Evolutionary conservation across 2,113 vertebrate species (phyloP).

Genomic region (Phycodurus eques): DNA sequence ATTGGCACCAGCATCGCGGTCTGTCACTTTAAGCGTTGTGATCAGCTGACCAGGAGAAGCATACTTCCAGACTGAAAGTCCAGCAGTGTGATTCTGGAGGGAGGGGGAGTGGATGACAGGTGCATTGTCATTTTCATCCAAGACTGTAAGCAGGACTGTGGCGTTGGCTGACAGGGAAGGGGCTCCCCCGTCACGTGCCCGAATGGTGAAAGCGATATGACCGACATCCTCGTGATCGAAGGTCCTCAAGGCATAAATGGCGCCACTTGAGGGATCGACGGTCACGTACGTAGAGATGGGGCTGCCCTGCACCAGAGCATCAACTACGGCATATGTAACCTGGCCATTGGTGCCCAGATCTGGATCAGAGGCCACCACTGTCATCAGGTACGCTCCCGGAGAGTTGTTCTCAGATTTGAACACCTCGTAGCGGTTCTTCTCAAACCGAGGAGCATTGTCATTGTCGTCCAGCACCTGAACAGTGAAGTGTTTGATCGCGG

Average conservation of each 20-base stretch:
- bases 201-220: slow-evolving; percentile 85
- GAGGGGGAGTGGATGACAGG: slow-evolving; percentile 83
- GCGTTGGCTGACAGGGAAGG: slow-evolving; percentile 79
- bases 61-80: slow-evolving; percentile 84
- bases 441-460: slow-evolving; percentile 92
- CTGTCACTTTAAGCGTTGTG: slow-evolving; percentile 82
- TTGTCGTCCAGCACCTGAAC: slow-evolving; percentile 94
- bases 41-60: slow-evolving; percentile 84
- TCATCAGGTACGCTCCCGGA: slow-evolving; percentile 88
- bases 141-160: slow-evolving; percentile 85
- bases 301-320: slow-evolving; percentile 80
- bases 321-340: slow-evolving; percentile 90
- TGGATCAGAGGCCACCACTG: slow-evolving; percentile 87
- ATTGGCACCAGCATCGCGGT: slow-evolving; percentile 89
- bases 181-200: slow-evolving; percentile 86
- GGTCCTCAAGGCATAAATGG: slow-evolving; percentile 88
- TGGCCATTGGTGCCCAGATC: slow-evolving; percentile 93
- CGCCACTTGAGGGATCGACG: slow-evolving; percentile 91
- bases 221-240: slow-evolving; percentile 94
- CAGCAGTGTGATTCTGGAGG: slow-evolving; percentile 85
- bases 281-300: slow-evolving; percentile 92
- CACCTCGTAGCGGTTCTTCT: slow-evolving; percentile 90
- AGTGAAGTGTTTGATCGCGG: slow-evolving; percentile 92
- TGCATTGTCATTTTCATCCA: slow-evolving; percentile 93
- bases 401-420: slow-evolving; percentile 96